Base-by-base conservation (phyloP, 2,888 invertebrate genomes). In the Papilio protenor region DNA sequence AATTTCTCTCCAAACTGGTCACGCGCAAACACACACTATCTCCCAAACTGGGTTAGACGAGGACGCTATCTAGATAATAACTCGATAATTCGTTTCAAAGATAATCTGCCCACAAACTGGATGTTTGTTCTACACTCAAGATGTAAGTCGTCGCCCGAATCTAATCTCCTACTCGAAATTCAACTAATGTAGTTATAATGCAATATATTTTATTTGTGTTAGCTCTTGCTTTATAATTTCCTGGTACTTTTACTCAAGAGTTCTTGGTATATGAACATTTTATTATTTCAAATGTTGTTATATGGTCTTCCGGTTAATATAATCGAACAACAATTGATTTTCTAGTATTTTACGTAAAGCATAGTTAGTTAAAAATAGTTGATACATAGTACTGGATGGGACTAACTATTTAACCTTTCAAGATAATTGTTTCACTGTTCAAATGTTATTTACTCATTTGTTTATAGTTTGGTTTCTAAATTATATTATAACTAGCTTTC, bases 41-140 rank as follows among this genome's bases (percentile, higher is more conserved):
- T 89, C 83, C 80, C 79, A 84, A 90, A 89, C 88, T 87, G 83
- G 90, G 91, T 91, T 89, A 87, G 81, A 83, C 82, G 12, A 69
- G 66, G 45, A 82, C 77, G 79, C 85, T 90, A 90, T 88, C 90
- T 83, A 84, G 88, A 91, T 92, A 91, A 90, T 90, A 85, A 84
- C 83, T 86, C 89, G 87, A 89, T 92, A 92, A 93, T 92, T 84
- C 87, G 87, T 88, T 86, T 84, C 80, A 83, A 84, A 85, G 87
- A 89, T 89, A 86, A 88, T 88, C 85, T 84, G 82, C 2, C 83
- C 80, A 80, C 75, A 72, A 64, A 74, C 80, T 80, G 75, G 77
- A 69, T 92, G 85, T 93, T 93, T 93, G 89, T 86, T 73, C 57
- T 89, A 83, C 92, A 92, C 93, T 93, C 82, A 84, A 89, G 85